Evolutionary conservation across 2,113 vertebrate genomes (phyloP).

Genomic region (Ciconia boyciana): DNA sequence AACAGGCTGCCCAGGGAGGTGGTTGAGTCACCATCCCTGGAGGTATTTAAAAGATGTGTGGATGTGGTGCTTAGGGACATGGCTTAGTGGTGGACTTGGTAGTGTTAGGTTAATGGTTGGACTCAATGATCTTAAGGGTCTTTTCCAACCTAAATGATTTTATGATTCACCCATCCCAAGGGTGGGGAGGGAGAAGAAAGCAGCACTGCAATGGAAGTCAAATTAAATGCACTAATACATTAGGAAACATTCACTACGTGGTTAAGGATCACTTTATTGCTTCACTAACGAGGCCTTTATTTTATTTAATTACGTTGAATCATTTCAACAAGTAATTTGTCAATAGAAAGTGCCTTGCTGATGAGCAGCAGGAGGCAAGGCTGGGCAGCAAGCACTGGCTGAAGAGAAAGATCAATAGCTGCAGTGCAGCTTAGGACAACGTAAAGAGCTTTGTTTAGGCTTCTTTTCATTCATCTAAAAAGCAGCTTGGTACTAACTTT

Average conservation of each 20-base stretch:
- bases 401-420: conserved; percentile 21
- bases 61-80: no score
- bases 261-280: neutral
- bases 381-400: neutral
- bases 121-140: no score
- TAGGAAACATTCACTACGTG: neutral
- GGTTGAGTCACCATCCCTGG: no score
- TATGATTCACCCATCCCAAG: neutral
- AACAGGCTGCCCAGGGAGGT: no score
- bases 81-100: no score
- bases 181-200: neutral
- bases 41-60: no score
- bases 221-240: neutral
- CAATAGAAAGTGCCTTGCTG: neutral
- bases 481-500: conserved; percentile 14
- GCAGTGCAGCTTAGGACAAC: neutral
- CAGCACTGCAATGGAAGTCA: neutral
- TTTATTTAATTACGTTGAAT: neutral
- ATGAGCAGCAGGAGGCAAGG: neutral
- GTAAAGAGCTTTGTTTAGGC: conserved; percentile 43
- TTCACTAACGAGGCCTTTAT: neutral
- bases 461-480: conserved; percentile 43
- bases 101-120: no score
- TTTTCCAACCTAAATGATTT: no score
- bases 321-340: neutral